A percentile compares a stretch with the other conserved stretches of the same genome.
phyloP scores from a whole-genome alignment of 2,797 vertebrate species.

The Rhynchonycteris naso region DNA sequence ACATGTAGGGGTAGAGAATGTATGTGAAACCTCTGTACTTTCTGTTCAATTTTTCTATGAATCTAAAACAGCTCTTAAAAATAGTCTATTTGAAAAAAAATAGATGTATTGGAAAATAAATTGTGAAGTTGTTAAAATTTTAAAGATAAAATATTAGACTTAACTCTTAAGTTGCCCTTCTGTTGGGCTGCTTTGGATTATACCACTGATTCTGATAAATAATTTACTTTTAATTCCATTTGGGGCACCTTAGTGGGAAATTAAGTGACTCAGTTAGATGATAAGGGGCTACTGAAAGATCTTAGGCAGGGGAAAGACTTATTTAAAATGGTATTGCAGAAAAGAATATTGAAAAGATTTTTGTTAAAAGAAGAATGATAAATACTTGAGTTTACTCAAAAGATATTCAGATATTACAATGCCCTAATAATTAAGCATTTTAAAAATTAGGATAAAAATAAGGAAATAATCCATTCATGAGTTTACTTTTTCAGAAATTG shows the following conservation, averaged over 20 bases:
- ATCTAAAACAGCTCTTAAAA: neutral
- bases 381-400: neutral
- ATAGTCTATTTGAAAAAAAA: neutral
- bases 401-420: neutral
- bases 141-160: neutral
- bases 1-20: neutral
- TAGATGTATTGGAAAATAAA: neutral
- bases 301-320: neutral
- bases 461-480: neutral
- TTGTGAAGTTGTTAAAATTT: neutral
- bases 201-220: neutral
- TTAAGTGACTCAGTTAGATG: neutral
- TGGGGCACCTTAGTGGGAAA: neutral
- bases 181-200: neutral
- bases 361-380: slow-evolving; percentile 7
- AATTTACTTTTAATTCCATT: neutral
- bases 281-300: neutral
- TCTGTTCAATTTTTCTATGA: neutral
- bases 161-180: neutral
- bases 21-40: neutral
- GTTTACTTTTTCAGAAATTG: neutral
- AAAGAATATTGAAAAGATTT: slow-evolving; percentile 1
- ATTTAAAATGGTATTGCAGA: neutral
- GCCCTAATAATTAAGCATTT: neutral
- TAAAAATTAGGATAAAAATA: neutral